Base-by-base conservation (phyloP, 2,888 invertebrate species). In the Amblyteles armatorius region DNA sequence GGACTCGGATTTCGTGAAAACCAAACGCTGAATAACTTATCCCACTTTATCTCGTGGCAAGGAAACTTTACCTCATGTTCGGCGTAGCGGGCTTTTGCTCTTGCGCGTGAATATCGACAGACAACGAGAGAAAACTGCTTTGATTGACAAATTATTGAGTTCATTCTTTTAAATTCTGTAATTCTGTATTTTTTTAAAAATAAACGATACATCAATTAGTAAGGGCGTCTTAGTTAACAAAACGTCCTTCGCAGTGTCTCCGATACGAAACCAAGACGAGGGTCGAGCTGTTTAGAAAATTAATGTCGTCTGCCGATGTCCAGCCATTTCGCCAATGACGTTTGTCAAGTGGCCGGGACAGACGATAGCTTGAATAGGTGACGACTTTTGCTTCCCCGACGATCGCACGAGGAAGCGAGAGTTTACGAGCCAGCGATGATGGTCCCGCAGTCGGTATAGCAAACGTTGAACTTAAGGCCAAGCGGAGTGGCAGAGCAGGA, bases 361-460 rank as follows among this genome's bases (percentile, higher is more conserved):
- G 52, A 40, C 22, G n/a, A 72, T 50, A 33, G 48, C 22, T 48
- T 48, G 68, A 36, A 81, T 81, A 50, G 63, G 48, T 60, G 19
- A 69, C 33, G 22, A n/a, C 26, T 73, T 78, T 78, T 73, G 13
- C 22, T 52, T 6, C 55, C 36, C 5, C 50, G 74, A 22, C 69
- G 69, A 52, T 74, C 22, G 52, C 48, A 52, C 36, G 65, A 26
- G 9, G 13, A 16, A 50, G 73, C 40, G 68, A 57, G 74, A 86
- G 67, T 79, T 83, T 79, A 79, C 65, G 83, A 83, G 71, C 36
- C 36, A 71, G 76, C 63, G 48, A 83, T 44, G 57, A 79, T 79
- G 73, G 50, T 69, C 13, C 3, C 44, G 69, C 40, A 26, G 22
- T 33, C 7, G 57, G 73, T 79, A 60, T 57, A 72, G 36, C 44